Evolutionary conservation across 2,113 vertebrate species (phyloP).

Genomic region (Mormyrus iriodes): DNA sequence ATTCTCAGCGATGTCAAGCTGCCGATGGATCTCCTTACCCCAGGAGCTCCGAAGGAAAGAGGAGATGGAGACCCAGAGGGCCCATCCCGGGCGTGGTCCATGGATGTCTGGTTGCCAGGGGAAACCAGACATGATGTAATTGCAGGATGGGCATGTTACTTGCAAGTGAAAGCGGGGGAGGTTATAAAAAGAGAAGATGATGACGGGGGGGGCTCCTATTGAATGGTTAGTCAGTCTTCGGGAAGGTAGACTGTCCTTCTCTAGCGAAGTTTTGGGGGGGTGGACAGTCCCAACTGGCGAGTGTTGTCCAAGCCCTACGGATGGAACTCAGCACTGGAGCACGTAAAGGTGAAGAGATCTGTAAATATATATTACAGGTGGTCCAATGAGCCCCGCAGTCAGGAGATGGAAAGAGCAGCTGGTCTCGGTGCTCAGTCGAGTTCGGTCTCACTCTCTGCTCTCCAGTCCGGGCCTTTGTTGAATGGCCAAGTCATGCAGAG

Average conservation of each 20-base stretch:
- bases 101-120: slow-evolving; percentile 68
- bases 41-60: neutral
- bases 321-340: neutral
- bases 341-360: neutral
- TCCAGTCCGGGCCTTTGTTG: neutral
- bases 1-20: neutral
- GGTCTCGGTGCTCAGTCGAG: neutral
- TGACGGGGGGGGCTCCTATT: neutral
- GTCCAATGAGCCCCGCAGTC: neutral
- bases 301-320: neutral
- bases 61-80: slow-evolving; percentile 1
- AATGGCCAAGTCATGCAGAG: neutral
- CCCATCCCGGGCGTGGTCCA: neutral
- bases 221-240: neutral
- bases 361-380: neutral
- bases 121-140: slow-evolving; percentile 79
- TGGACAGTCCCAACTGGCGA: neutral
- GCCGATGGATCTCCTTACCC: neutral
- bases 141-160: slow-evolving; percentile 59
- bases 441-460: neutral
- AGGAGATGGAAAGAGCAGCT: neutral
- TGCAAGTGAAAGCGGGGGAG: slow-evolving; percentile 25
- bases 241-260: neutral
- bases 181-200: slow-evolving; percentile 20
- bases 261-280: neutral